Evolutionary conservation across 2,797 vertebrate genomes (phyloP).

Genomic region (Phalloptychus januarius): DNA sequence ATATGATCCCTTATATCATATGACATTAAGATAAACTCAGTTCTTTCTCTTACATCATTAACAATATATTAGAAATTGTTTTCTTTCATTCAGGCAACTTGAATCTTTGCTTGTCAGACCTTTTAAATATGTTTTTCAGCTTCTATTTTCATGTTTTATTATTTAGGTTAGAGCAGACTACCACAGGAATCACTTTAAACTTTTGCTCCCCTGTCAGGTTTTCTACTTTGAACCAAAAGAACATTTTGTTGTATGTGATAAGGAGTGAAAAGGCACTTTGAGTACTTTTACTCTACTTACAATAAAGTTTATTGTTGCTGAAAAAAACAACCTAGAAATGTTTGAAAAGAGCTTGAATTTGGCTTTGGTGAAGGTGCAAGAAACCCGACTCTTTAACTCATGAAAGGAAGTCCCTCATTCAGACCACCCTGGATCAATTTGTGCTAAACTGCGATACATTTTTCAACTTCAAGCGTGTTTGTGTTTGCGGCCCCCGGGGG

Average conservation of each 20-base stretch:
- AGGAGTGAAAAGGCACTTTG: neutral
- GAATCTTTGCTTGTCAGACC: neutral
- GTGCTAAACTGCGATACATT: constrained; percentile 30
- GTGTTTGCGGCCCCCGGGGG: constrained; percentile 22
- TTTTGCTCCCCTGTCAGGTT: neutral
- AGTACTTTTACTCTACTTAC: too few relatives aligned
- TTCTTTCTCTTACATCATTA: neutral
- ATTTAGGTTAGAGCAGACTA: neutral
- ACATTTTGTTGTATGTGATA: too few relatives aligned
- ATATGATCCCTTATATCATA: neutral
- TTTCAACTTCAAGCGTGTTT: constrained; percentile 40
- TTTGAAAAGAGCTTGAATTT: neutral
- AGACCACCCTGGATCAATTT: constrained; percentile 28
- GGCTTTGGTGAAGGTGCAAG: neutral
- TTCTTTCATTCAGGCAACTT: neutral
- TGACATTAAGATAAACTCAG: neutral
- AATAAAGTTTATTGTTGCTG: neutral
- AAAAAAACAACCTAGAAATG: neutral
- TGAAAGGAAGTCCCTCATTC: neutral
- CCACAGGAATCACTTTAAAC: neutral
- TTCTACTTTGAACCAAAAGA: neutral
- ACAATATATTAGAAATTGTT: neutral
- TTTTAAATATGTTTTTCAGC: neutral
- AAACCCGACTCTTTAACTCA: constrained; percentile 1
- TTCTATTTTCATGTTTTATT: neutral